Evolutionary conservation across 2,888 invertebrate genomes (phyloP), one percentile per base, ranked within the genome.

Genomic region (Drosophila falleni): DNA sequence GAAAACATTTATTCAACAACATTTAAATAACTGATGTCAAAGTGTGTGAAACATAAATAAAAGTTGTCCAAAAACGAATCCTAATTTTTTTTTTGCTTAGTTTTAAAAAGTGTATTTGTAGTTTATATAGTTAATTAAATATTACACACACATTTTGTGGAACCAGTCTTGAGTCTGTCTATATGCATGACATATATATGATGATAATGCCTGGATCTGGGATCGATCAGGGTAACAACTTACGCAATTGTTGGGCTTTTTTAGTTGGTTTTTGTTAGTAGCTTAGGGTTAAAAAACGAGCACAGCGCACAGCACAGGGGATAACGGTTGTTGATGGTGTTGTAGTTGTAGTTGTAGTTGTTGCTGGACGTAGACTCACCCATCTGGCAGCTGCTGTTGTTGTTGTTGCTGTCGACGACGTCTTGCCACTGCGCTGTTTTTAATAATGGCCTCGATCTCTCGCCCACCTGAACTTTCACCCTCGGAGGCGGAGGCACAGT

Each of bases 401-500:
- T 56, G 56, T 0, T 44, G 44, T 3, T 44, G 42, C 13, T 82
- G 93, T 19, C 92, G 90, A 51, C 93, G 91, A 29, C 93, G 89
- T 55, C 93, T 89, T 19, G 92, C 92, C 26, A 93, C 91, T 5
- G 93, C 93, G 80, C 93, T 93, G 70, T 93, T 93, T 74, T 93
- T 93, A 71, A 94, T 93, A 44, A 93, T 93, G 50, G 92, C 91
- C 49, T 92, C 91, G 61, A 93, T 92, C 81, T 93, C 93, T 6
- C 93, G 91, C 13, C 93, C 93, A 16, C 93, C 93, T 3, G 93
- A 93, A 69, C 93, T 93, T 78, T 93, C 93, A 39, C 93, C 93
- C 66, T 93, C 93, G 13, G 93, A 93, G 2, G 93, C 92, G 2
- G 92, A 92, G 15, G 91, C 90, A 47, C 64, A 81, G 23, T 71